These are phyloP conservation scores for Bemisia tabaci DNA, from an alignment of 1,140 invertebrate genomes.

Conservation along the genomic window DNA sequence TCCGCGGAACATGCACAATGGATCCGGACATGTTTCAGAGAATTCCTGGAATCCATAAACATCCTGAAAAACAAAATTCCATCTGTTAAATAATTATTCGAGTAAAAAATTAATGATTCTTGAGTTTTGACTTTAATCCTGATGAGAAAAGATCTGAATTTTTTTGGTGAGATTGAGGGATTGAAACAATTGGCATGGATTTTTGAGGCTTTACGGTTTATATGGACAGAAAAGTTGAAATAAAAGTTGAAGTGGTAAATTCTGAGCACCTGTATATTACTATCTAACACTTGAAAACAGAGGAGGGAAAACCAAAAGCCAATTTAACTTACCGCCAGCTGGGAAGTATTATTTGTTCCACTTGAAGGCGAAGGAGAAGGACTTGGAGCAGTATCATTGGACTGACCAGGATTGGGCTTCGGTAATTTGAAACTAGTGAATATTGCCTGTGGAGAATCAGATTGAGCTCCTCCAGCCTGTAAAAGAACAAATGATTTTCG, in stretches of 20 bases:
- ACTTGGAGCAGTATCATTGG: background rate
- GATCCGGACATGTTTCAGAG: conserved; percentile 47
- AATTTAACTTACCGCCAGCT: background rate
- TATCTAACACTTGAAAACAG: too few species aligned
- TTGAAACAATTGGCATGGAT: too few species aligned
- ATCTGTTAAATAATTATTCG: conserved; percentile 3
- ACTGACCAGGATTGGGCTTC: conserved; percentile 36
- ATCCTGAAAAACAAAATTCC: conserved; percentile 29
- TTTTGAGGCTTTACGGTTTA: too few species aligned
- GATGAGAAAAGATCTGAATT: too few species aligned
- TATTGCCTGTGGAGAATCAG: conserved; percentile 71
- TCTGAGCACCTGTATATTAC: too few species aligned
- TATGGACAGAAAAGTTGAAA: too few species aligned
- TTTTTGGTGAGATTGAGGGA: too few species aligned
- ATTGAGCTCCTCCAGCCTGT: conserved; percentile 20
- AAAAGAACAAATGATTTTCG: conserved; percentile 2
- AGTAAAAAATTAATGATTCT: background rate
- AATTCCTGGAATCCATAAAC: conserved; percentile 43
- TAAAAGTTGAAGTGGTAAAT: too few species aligned
- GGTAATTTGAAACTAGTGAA: conserved; percentile 87
- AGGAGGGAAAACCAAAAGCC: too few species aligned
- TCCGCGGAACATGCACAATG: conserved; percentile 38
- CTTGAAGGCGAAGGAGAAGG: background rate
- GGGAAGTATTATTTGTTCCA: background rate
- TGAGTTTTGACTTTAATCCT: background rate